A percentile compares a stretch with the other conserved stretches of the same genome.
Evolutionary conservation across 1,140 invertebrate genomes (phyloP).

Genomic region (Spodoptera frugiperda): DNA sequence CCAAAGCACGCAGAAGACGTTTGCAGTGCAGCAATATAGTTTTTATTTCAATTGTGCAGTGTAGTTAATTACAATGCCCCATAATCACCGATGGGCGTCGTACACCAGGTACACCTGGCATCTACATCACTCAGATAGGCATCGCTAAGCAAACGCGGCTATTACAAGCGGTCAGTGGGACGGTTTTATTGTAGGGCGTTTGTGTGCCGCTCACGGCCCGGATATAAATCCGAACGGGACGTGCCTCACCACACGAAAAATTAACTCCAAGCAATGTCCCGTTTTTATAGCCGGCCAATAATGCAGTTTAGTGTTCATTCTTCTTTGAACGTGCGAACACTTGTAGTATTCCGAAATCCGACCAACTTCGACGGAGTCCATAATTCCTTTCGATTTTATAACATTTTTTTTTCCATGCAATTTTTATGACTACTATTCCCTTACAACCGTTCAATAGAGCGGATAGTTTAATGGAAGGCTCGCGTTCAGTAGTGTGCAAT

Average conservation of each 20-base stretch:
- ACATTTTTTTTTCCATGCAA: neutral
- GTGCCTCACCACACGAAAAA: slow-evolving; percentile 62
- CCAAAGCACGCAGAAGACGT: too few relatives aligned
- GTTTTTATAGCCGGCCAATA: slow-evolving; percentile 57
- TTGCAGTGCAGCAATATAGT: too few relatives aligned
- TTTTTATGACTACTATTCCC: slow-evolving; percentile 29
- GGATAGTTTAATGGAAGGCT: slow-evolving; percentile 4
- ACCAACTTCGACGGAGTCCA: slow-evolving; percentile 22
- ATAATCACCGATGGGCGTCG: slow-evolving; percentile 1
- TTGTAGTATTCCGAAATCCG: slow-evolving; percentile 18
- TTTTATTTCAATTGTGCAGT: too few relatives aligned
- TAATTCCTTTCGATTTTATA: neutral
- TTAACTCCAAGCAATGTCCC: slow-evolving; percentile 55
- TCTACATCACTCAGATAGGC: slow-evolving; percentile 27
- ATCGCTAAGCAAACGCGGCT: slow-evolving; percentile 30
- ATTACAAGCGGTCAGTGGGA: slow-evolving; percentile 53
- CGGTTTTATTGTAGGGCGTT: slow-evolving; percentile 56
- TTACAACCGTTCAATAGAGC: slow-evolving; percentile 2
- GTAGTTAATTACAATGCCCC: neutral
- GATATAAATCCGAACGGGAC: slow-evolving; percentile 59
- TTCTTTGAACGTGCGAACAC: slow-evolving; percentile 50
- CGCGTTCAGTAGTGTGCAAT: neutral
- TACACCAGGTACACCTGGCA: neutral
- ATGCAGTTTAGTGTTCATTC: slow-evolving; percentile 53
- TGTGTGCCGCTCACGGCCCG: slow-evolving; percentile 53